phyloP scores from a whole-genome alignment of 2,797 vertebrate species.

The Neoniphon sammara region DNA sequence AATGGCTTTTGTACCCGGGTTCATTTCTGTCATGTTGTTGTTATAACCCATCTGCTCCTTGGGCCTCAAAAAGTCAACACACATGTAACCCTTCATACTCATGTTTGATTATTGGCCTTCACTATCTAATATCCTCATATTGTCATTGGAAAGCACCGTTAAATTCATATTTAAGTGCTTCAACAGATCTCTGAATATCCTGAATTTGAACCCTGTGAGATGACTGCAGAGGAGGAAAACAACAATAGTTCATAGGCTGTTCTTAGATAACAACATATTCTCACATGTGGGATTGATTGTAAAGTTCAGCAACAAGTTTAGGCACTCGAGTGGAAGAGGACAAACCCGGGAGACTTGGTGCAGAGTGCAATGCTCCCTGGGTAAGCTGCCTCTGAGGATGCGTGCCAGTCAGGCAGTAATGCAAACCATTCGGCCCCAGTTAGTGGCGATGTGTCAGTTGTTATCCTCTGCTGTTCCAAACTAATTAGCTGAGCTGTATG shows the following conservation, averaged over 20 bases:
- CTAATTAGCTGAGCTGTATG: conserved; percentile 8
- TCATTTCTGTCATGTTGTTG: conserved; percentile 4
- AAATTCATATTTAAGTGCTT: background rate
- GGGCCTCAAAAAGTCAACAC: background rate
- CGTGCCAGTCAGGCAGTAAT: conserved; percentile 1
- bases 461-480: conserved; percentile 20
- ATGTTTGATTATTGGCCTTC: background rate
- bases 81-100: conserved; percentile 1
- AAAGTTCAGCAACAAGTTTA: background rate
- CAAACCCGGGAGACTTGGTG: background rate
- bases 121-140: background rate
- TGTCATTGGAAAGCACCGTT: background rate
- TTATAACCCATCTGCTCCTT: background rate
- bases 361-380: background rate
- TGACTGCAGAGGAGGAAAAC: background rate
- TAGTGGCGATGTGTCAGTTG: background rate
- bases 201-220: background rate
- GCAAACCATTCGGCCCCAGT: background rate
- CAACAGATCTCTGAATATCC: conserved; percentile 8
- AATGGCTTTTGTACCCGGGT: conserved; percentile 3
- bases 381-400: background rate
- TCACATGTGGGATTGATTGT: conserved; percentile 1
- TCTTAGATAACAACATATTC: background rate
- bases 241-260: background rate
- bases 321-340: background rate